Base-by-base conservation (phyloP, 2,113 vertebrate genomes). In the Clupea harengus region DNA sequence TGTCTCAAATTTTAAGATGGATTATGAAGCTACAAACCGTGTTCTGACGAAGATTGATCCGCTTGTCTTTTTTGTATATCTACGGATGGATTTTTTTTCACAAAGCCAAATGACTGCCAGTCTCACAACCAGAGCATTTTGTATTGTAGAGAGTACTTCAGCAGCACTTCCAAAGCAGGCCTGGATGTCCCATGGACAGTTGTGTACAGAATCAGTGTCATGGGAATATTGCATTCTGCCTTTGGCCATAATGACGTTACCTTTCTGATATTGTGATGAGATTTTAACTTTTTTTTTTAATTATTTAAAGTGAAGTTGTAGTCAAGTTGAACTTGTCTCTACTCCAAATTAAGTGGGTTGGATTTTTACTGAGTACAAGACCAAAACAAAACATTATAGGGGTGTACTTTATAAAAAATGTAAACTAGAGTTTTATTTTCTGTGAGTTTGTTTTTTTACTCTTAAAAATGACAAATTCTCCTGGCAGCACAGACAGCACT, bases 31-130 rank as follows among this genome's bases (percentile, higher is more conserved):
- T 78, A 78, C 28, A 39, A 39, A 78, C 10, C 72, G 4, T 10
- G 28, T 78, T 39, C 28, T 39, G 72, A 44, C 11, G 28, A 78
- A 78, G 72, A 78, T 15, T 6, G 28, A 17, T 78, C 28, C 15
- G 72, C 28, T 78, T 44, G 28, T 32, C 32, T 32, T 39, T 39
- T 78, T 39, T 78, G 22, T 39, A 28, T 78, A 5, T 39, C 28
- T 32, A 39, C 39, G 72, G 72, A 44, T 78, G 72, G 72, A 78
- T 78, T 78, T 64, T 64, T 0, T 64, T n/a, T 64, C 32, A 78
- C 72, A 25, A 78, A 78, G 72, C 72, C 72, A 78, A 78, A 78
- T 78, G 72, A 78, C 72, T 78, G 72, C 72, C 72, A 78, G 72
- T 78, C 72, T 39, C 72, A 78, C 25, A 78, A 78, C 72, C 72